phyloP scores from a whole-genome alignment of 2,888 invertebrate species.

The Brachycybe producta region DNA sequence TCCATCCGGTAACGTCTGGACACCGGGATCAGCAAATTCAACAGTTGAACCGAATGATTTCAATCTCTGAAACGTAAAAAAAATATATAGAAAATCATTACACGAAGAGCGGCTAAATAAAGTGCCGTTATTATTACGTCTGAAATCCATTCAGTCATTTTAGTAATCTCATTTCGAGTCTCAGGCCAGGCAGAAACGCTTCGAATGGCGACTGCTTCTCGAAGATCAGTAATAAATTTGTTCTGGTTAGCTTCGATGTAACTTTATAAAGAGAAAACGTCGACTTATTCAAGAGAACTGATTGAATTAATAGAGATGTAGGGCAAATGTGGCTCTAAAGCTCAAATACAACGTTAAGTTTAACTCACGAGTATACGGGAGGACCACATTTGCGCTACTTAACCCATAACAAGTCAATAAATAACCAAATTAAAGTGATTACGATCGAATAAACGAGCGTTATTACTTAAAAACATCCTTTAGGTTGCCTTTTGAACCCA shows the following conservation, averaged over 20 bases:
- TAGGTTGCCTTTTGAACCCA: too few species aligned
- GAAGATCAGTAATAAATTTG: slow-evolving; percentile 61
- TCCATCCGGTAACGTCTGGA: slow-evolving; percentile 50
- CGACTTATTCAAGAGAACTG: too few species aligned
- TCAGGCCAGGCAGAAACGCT: slow-evolving; percentile 90
- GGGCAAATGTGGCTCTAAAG: too few species aligned
- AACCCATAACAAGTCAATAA: too few species aligned
- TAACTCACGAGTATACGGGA: too few species aligned
- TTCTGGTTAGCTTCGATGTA: slow-evolving; percentile 63
- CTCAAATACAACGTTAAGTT: too few species aligned
- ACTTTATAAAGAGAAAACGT: slow-evolving; percentile 40
- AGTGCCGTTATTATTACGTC: slow-evolving; percentile 26
- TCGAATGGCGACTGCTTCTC: slow-evolving; percentile 78
- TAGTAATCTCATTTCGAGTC: slow-evolving; percentile 60
- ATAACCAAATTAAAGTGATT: too few species aligned
- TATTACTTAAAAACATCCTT: too few species aligned
- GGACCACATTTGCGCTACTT: too few species aligned
- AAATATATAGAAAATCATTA: not conserved
- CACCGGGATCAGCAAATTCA: slow-evolving; percentile 62
- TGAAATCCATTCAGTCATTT: slow-evolving; percentile 75
- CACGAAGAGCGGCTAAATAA: too few species aligned
- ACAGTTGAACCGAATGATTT: slow-evolving; percentile 55
- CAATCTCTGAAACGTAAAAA: slow-evolving; percentile 31
- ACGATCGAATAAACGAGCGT: too few species aligned
- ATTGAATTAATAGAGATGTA: too few species aligned